Evolutionary conservation across 37 sponge, comb jelly and placozoan genomes (phyloP).

Genomic region (Ephydatia muelleri): DNA sequence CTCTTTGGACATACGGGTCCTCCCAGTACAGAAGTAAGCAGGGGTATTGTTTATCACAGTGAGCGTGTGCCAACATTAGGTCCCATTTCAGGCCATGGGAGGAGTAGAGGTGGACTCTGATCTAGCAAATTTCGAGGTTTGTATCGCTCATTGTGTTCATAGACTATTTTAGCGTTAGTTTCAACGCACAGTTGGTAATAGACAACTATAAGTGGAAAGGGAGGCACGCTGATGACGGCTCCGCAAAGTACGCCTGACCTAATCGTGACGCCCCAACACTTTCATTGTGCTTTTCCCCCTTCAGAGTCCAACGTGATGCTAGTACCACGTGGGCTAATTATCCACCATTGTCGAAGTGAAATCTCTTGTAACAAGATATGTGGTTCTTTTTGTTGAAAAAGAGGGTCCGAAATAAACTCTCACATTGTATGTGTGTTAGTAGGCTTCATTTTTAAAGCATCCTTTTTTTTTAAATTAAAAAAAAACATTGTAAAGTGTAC

Average conservation of each 20-base stretch:
- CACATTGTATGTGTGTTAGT: too few species aligned
- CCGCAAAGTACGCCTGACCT: background rate
- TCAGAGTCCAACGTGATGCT: background rate
- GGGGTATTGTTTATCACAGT: background rate
- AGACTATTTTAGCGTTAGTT: background rate
- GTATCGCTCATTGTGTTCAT: too few species aligned
- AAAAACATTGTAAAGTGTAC: too few species aligned
- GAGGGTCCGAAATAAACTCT: too few species aligned
- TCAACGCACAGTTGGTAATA: background rate
- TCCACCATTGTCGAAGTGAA: background rate
- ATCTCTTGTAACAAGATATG: background rate
- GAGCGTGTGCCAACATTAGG: background rate
- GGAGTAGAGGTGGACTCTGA: background rate
- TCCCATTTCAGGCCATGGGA: background rate
- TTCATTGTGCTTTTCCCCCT: too few species aligned
- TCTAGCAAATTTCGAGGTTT: background rate
- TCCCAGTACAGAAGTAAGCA: background rate
- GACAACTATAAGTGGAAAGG: background rate
- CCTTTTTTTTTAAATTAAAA: too few species aligned
- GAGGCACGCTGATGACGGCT: background rate
- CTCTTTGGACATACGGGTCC: background rate
- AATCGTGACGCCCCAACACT: background rate
- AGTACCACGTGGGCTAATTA: background rate
- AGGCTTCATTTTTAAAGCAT: too few species aligned
- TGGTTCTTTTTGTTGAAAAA: too few species aligned